Evolutionary conservation across 2,888 invertebrate genomes (phyloP).

Genomic region (Aleiodes alternator): DNA sequence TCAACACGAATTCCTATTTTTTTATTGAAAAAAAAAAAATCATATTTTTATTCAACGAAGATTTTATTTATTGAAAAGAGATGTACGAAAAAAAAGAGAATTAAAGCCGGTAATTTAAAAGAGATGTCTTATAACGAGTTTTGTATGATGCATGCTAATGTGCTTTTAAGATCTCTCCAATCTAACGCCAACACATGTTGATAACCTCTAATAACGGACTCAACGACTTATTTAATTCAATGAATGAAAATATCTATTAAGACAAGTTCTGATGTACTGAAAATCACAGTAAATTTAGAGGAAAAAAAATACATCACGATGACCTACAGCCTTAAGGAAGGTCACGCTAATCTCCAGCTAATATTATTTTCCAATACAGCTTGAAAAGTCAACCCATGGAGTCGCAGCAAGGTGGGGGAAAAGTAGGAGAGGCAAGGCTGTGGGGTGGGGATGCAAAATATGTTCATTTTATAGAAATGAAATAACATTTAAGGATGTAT

Average conservation of each 20-base stretch:
- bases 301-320: too few species aligned
- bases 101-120: background rate
- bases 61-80: background rate
- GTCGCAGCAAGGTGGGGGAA: too few species aligned
- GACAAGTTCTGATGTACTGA: background rate
- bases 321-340: too few species aligned
- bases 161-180: conserved; percentile 14
- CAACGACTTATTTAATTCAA: conserved; percentile 31
- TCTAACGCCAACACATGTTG: conserved; percentile 20
- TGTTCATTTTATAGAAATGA: too few species aligned
- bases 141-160: conserved; percentile 21
- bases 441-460: too few species aligned
- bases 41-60: too few species aligned
- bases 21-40: too few species aligned
- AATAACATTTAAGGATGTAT: too few species aligned
- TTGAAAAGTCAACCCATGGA: background rate
- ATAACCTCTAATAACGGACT: conserved; percentile 27
- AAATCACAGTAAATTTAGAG: too few species aligned
- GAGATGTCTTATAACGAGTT: conserved; percentile 20
- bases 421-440: too few species aligned
- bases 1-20: too few species aligned
- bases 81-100: background rate
- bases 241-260: conserved; percentile 14
- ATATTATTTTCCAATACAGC: background rate
- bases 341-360: too few species aligned